phyloP scores from a whole-genome alignment of 1,140 invertebrate genomes.

The Maniola jurtina region DNA sequence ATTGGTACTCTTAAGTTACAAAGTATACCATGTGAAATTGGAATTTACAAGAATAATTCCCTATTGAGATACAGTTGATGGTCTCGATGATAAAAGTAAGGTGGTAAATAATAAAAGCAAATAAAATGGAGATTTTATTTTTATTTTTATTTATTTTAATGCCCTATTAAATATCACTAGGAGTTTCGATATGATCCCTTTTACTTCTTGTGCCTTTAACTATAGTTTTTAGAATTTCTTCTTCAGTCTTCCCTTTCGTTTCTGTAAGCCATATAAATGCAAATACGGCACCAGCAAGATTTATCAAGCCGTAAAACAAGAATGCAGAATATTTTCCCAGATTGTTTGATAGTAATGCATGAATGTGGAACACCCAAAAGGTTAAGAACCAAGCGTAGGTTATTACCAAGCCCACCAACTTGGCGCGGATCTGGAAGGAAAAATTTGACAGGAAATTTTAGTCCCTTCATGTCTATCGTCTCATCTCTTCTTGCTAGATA shows the following conservation, averaged over 20 bases:
- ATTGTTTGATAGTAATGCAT: conserved; percentile 36
- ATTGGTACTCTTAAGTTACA: too few relatives aligned
- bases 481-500: too few relatives aligned
- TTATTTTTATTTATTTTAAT: not conserved
- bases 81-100: too few relatives aligned
- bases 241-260: conserved; percentile 47
- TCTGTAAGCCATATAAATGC: conserved; percentile 40
- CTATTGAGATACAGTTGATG: too few relatives aligned
- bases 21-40: too few relatives aligned
- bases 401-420: conserved; percentile 46
- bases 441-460: not conserved
- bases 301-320: conserved; percentile 40
- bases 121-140: too few relatives aligned
- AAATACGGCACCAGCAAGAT: conserved; percentile 39
- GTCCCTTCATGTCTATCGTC: too few relatives aligned
- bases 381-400: conserved; percentile 48
- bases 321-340: conserved; percentile 45
- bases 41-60: too few relatives aligned
- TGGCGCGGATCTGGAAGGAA: conserved; percentile 55
- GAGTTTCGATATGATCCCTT: not conserved
- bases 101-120: too few relatives aligned
- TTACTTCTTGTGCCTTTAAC: conserved; percentile 6
- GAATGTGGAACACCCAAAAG: conserved; percentile 42
- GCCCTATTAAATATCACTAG: not conserved
- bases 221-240: conserved; percentile 35